Base-by-base conservation (phyloP, 1,140 invertebrate species). In the Yoshiicerus persimilis region DNA sequence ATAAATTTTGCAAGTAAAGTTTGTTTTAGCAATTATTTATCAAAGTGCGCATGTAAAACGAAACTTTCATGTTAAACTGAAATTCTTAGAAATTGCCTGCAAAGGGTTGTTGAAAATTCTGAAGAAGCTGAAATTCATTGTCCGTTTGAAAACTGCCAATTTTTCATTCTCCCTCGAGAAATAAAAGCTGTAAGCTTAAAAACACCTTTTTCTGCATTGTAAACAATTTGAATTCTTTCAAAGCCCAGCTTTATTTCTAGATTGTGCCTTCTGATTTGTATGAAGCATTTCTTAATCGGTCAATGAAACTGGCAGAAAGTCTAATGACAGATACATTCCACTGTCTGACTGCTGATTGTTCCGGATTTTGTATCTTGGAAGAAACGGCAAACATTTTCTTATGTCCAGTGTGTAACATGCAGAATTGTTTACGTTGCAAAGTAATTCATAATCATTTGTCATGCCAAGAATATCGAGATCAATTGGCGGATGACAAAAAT, bases 1-100 rank as follows among this genome's bases (percentile, higher is more conserved):
- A 86, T 86, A 66, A 34, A 20, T 86, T 86, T 66, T 86, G 86
- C 86, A 39, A 38, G 86, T 86, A 66, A 62, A 62, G 13, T 41
- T 8, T 41, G 39, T 41, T 41, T 41, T 13, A 41, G 13, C 39
- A 8, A 66, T 2, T 66, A 66, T 9, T 66, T 66, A 3, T 66
- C 3, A 66, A n/a, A 23, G 2, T 62, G 11, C 16, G 13, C 13
- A 16, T 1, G 23, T 16, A 3, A n/a, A 20, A 62, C 56, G n/a
- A n/a, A 6, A 41, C 13, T 41, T 13, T 8, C 6, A 8, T 47
- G 11, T 64, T 64, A 64, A 25, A 25, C 8, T 27, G 20, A 25
- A 47, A 16, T 20, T 64, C 6, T 27, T 23, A 70, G 64, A 30
- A 25, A 30, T 30, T 70, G 64, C 11, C 11, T 70, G 9, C 8